Base-by-base conservation (phyloP, 2,888 invertebrate species). In the Hirtodrosophila confusa region DNA sequence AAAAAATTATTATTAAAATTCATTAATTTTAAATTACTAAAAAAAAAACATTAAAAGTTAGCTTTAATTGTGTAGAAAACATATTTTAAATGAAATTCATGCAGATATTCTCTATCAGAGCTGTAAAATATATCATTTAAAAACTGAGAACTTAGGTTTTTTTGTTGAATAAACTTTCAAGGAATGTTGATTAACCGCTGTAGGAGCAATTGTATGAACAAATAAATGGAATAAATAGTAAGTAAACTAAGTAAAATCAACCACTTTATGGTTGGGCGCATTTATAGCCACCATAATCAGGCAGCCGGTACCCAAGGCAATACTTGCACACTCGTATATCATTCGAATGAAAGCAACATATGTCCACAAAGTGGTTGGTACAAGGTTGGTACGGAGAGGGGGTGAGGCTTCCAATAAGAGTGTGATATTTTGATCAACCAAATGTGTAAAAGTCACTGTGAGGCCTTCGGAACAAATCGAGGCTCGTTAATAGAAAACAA, bases 291-390 rank as follows among this genome's bases (percentile, higher is more conserved):
- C 47, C 55, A 68, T 80, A 65, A 77, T 55, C 66, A 58, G 72
- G 48, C 41, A 49, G 61, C 64, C 57, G 65, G 47, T 66, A 66
- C 48, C 56, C 62, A 56, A 48, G 64, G 39, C 45, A 48, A 24
- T 35, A 10, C 3, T 23, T 3, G 27, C 10, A 43, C n/a, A 12
- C 36, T 53, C 58, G 60, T 68, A 85, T 68, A 85, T 78, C 78
- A 70, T 49, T 5, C 49, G 63, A 63, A 60, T 63, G 69, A 71
- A 71, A 55, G 77, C 75, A 89, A 80, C 89, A 89, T 89, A 90
- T 89, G 89, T 83, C 76, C 88, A 90, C 75, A 89, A 85, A 89
- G 77, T 72, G 90, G 89, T 68, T 65, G 66, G 12, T 24, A 57
- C 49, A 60, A 44, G 23, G n/a, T n/a, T n/a, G n/a, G n/a, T n/a